These are phyloP conservation scores for Gymnodraco acuticeps DNA, from an alignment of 2,797 vertebrate species.

Conservation along the genomic window DNA sequence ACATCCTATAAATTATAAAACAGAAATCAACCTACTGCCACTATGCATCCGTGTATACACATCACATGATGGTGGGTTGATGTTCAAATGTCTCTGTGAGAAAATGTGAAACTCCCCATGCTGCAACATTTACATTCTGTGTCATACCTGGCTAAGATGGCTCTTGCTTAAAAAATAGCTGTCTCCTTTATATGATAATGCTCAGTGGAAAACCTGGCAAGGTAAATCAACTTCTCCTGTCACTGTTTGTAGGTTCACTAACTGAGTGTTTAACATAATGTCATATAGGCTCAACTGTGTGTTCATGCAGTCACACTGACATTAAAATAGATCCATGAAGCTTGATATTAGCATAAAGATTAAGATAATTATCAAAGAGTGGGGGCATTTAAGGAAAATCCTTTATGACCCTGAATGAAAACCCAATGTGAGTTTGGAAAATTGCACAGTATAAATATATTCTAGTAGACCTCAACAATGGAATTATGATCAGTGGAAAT, in stretches of 20 bases:
- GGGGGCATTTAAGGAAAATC: slow-evolving; percentile 22
- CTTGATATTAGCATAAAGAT: slow-evolving; percentile 12
- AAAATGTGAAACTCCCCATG: slow-evolving; percentile 14
- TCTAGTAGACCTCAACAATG: too few relatives aligned
- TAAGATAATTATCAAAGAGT: slow-evolving; percentile 9
- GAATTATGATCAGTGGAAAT: too few relatives aligned
- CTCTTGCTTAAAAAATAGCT: neutral
- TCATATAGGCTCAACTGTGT: slow-evolving; percentile 1
- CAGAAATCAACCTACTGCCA: slow-evolving; percentile 33
- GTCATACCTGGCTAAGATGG: neutral
- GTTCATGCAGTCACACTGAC: slow-evolving; percentile 9
- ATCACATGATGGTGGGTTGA: slow-evolving; percentile 15
- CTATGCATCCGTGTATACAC: slow-evolving; percentile 25
- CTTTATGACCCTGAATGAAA: slow-evolving; percentile 28
- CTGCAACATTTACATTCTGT: neutral
- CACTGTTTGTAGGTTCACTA: slow-evolving; percentile 4
- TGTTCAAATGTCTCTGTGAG: slow-evolving; percentile 1
- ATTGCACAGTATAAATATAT: too few relatives aligned
- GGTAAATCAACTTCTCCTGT: slow-evolving; percentile 11
- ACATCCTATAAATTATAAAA: slow-evolving; percentile 45
- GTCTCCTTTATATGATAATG: neutral
- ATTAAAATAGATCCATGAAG: slow-evolving; percentile 25
- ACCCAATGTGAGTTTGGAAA: neutral
- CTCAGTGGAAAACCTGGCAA: slow-evolving; percentile 17
- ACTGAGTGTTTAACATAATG: slow-evolving; percentile 20